phyloP scores from a whole-genome alignment of 2,888 invertebrate species.

The Clitarchus hookeri region DNA sequence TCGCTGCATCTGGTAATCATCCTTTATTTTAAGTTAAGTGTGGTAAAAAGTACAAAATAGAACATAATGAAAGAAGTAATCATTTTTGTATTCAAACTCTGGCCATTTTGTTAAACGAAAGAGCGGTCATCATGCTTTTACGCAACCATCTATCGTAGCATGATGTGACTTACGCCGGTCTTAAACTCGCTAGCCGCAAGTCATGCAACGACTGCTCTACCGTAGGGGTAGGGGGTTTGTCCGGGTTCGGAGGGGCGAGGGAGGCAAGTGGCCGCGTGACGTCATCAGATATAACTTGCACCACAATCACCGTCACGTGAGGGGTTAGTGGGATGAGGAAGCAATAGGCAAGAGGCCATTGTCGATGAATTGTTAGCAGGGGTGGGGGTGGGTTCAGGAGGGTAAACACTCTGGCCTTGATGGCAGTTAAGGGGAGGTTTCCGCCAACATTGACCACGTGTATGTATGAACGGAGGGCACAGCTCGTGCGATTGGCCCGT shows the following conservation, averaged over 20 bases:
- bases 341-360: neutral
- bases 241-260: neutral
- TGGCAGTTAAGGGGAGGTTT: neutral
- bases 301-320: neutral
- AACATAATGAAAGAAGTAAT: too few species aligned
- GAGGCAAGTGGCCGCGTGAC: neutral
- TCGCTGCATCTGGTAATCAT: too few species aligned
- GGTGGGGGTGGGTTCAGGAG: neutral
- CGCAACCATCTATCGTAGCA: too few species aligned
- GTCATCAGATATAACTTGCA: neutral
- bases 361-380: neutral
- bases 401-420: neutral
- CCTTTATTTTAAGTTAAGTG: too few species aligned
- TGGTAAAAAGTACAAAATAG: too few species aligned
- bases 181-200: too few species aligned
- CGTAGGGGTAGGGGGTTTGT: too few species aligned
- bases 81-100: too few species aligned
- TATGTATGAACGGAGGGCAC: neutral
- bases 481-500: neutral
- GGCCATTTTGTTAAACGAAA: too few species aligned
- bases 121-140: too few species aligned
- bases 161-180: too few species aligned
- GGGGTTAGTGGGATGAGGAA: neutral
- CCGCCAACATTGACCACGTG: neutral
- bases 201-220: too few species aligned